A percentile compares a stretch with the other conserved stretches of the same genome.
These are phyloP conservation scores for Trachurus trachurus DNA, from an alignment of 2,797 vertebrate genomes.

Conservation along the genomic window DNA sequence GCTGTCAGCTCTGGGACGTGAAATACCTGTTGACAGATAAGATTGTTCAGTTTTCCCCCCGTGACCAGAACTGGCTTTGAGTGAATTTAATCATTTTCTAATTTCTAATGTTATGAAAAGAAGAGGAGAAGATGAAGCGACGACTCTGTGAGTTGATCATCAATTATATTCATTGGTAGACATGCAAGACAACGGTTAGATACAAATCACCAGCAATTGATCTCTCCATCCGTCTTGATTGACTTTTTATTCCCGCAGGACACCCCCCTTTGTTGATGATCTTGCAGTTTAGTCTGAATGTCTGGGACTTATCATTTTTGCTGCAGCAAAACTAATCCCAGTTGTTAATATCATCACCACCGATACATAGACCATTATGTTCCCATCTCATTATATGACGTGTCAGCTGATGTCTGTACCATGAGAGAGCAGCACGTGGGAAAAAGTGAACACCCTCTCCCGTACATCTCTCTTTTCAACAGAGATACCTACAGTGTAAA, in stretches of 20 bases:
- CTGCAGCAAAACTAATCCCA: constrained; percentile 32
- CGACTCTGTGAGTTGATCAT: constrained; percentile 56
- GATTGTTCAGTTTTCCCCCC: constrained; percentile 10
- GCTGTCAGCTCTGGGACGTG: constrained; percentile 93
- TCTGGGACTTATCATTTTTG: constrained; percentile 37
- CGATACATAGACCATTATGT: constrained; percentile 58
- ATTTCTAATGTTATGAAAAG: constrained; percentile 36
- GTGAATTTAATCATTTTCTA: constrained; percentile 43
- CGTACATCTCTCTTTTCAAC: constrained; percentile 83
- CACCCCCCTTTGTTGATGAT: constrained; percentile 50
- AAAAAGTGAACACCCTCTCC: constrained; percentile 81
- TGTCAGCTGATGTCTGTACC: constrained; percentile 77
- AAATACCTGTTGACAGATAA: constrained; percentile 88
- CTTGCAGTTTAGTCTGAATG: constrained; percentile 46
- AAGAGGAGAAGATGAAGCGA: constrained; percentile 23
- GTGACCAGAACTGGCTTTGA: constrained; percentile 14
- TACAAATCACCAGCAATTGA: constrained; percentile 64
- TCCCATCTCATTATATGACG: constrained; percentile 56
- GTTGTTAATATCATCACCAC: constrained; percentile 69
- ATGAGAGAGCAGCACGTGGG: constrained; percentile 76
- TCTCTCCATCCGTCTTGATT: constrained; percentile 58
- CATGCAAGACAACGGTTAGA: constrained; percentile 76
- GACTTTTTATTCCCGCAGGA: constrained; percentile 26
- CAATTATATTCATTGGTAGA: constrained; percentile 50
- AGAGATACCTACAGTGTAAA: constrained; percentile 81